phyloP scores from a whole-genome alignment of 2,888 invertebrate species.

The Pseudoips prasinana region DNA sequence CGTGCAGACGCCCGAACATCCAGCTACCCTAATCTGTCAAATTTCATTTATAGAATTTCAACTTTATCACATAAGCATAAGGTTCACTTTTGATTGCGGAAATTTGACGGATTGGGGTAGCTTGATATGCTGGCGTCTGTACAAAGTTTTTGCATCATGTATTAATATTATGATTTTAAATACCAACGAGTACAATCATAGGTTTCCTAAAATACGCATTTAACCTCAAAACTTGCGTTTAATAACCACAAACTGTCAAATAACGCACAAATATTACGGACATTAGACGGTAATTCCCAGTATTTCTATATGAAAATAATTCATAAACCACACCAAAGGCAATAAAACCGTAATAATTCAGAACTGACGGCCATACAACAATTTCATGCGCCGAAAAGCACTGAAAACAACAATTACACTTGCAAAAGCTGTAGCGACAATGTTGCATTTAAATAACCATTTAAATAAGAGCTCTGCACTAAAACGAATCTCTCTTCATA shows the following conservation, averaged over 20 bases:
- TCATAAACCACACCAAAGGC: constrained; percentile 17
- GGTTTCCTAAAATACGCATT: too few relatives aligned
- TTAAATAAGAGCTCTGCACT: constrained; percentile 24
- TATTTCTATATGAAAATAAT: constrained; percentile 14
- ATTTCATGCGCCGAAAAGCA: constrained; percentile 41
- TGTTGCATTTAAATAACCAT: constrained; percentile 44
- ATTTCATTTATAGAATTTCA: too few relatives aligned
- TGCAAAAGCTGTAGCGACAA: constrained; percentile 31
- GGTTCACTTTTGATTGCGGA: too few relatives aligned
- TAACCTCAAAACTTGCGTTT: constrained; percentile 6
- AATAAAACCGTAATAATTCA: constrained; percentile 24
- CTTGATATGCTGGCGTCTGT: too few relatives aligned
- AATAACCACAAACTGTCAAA: constrained; percentile 4
- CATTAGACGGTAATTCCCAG: constrained; percentile 6
- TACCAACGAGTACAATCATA: too few relatives aligned
- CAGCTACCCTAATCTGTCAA: too few relatives aligned
- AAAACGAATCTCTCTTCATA: neutral
- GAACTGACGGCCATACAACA: constrained; percentile 28
- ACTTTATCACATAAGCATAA: too few relatives aligned
- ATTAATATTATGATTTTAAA: too few relatives aligned
- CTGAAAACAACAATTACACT: constrained; percentile 40
- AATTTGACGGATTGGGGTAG: too few relatives aligned
- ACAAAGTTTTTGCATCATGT: too few relatives aligned
- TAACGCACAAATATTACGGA: constrained; percentile 2
- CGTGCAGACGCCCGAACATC: too few relatives aligned